Percentiles rank a stretch among this genome's conserved stretches.
phyloP scores from a whole-genome alignment of 2,113 vertebrate genomes.

The Formicarius rufipectus region DNA sequence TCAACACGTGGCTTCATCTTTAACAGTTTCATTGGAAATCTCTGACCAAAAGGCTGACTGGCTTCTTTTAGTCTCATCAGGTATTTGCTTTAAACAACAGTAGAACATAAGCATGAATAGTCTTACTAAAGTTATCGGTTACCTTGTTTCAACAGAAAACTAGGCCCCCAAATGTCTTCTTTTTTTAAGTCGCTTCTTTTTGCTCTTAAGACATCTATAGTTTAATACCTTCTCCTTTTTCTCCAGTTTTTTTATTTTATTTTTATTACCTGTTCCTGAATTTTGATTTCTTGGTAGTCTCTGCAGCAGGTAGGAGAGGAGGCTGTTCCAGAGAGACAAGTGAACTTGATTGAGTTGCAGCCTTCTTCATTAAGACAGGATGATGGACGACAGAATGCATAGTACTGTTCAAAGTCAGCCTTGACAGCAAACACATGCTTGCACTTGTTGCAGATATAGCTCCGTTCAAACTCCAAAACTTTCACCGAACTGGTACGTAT shows the following conservation, averaged over 20 bases:
- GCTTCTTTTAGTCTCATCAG: neutral
- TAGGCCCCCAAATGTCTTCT: neutral
- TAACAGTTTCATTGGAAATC: neutral
- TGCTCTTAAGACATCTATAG: neutral
- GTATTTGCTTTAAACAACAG: neutral
- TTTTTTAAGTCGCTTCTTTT: neutral
- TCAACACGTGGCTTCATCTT: neutral
- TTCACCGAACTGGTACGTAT: constrained; percentile 89
- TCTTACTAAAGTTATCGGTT: neutral
- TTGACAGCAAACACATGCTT: constrained; percentile 80
- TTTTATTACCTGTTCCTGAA: constrained; percentile 90
- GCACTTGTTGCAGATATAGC: constrained; percentile 93
- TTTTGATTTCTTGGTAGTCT: constrained; percentile 97
- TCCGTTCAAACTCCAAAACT: constrained; percentile 90
- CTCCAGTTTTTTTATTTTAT: too few species aligned
- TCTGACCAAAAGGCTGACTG: neutral
- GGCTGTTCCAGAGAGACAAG: constrained; percentile 80
- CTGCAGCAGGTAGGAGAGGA: constrained; percentile 81
- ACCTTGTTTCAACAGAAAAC: neutral
- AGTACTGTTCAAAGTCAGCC: constrained; percentile 91
- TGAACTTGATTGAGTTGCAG: constrained; percentile 89
- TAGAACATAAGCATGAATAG: neutral
- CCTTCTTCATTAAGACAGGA: constrained; percentile 80
- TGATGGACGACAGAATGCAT: constrained; percentile 77
- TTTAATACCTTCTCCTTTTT: neutral